Evolutionary conservation across 1,140 invertebrate genomes (phyloP), one percentile per base, ranked within the genome.

Genomic region (Aleiodes sp.): DNA sequence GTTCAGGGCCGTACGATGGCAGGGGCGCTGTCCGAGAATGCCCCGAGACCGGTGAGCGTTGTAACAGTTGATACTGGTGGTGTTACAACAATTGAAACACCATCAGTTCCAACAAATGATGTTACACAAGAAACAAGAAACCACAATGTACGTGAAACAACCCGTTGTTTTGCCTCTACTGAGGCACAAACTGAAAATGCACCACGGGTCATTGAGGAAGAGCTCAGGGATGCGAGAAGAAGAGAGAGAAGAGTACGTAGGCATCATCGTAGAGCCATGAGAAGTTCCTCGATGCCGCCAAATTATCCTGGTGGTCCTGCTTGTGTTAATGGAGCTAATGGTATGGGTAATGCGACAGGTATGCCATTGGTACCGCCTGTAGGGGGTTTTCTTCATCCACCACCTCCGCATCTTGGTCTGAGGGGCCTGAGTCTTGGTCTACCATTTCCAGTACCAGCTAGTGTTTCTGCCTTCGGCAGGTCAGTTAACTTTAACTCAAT

Each of bases 381-480:
- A 2, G 78, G 79, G 10, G 80, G 83, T 10, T 84, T 82, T 60
- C 73, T 86, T 28, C 83, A 84, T 63, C 83, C 84, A 37, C 84
- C 84, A 1, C 84, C 84, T 21, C 80, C 84, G 0, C 84, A 86
- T 67, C 70, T 86, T 9, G 83, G 83, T n/a, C 79, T 85, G 3
- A 73, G 84, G 39, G 84, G 84, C 7, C 83, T 86, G 28, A 86
- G 82, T 67, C 79, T 85, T 2, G 84, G 84, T n/a, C 61, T 86
- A 56, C 84, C 84, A 16, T 86, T 85, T 70, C 84, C 84, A n/a
- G 84, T 86, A 41, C 81, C 84, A 29, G 78, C 84, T 16, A 85
- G 84, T 69, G 84, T 86, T 33, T 85, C 84, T 57, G 84, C 82
- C 65, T 86, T 86, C 14, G 84, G 84, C 76, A 84, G 84, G 84